Base-by-base conservation (phyloP, 1,140 invertebrate species). In the Augochlora pura region DNA sequence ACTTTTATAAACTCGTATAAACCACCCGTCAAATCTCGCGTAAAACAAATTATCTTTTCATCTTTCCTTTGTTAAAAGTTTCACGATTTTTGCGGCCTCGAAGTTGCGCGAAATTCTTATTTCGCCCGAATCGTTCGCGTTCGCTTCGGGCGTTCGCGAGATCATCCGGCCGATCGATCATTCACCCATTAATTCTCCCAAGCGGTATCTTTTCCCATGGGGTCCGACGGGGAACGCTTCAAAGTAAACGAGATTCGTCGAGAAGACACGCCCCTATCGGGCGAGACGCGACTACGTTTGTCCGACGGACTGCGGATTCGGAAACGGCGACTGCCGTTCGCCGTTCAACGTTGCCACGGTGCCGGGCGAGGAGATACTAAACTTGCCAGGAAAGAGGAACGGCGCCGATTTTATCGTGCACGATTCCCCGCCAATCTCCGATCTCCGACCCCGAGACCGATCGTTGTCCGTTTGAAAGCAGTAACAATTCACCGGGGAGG, bases 321-420 rank as follows among this genome's bases (percentile, higher is more conserved):
- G 52, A 46, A 76, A 78, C 6, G 39, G 74, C 49, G 49, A 7
- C 8, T 14, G 49, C 2, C 49, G 49, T 16, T 82, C 69, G 77
- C 80, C 72, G 75, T 42, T 64, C 32, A 32, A 21, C 32, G 69
- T 52, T 57, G 46, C 72, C 32, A 81, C 69, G 59, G 42, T 18
- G 23, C 9, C 42, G 27, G n/a, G 23, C 21, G n/a, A 69, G 66
- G 70, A 68, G 59, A 52, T 71, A 79, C 70, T 57, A 64, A 60
- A 72, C 10, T 71, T 82, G 71, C 63, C 69, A 63, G 49, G 21
- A 39, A 75, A 85, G 72, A 85, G 63, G 76, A 82, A 86, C 66
- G 80, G 60, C 67, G 25, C 64, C 68, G 79, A 74, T 83, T 69
- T 67, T 63, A 60, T 69, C 67, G 57, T 70, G 69, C 39, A n/a